Conservation (phyloP, 2,888 invertebrate genomes). For the Syritta pipiens region DNA sequence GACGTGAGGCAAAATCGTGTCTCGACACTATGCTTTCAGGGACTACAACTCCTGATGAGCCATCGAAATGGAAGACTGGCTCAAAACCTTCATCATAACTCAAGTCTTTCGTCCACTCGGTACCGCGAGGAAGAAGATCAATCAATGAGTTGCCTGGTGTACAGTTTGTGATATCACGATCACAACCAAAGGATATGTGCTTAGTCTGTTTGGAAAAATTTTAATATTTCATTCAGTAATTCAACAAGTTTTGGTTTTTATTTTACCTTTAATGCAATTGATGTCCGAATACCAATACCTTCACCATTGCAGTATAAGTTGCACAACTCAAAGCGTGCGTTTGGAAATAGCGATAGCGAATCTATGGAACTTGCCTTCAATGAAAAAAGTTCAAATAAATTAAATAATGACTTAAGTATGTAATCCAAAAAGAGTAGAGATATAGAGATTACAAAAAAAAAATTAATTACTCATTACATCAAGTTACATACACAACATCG, state of each 20-base stretch:
- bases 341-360: conserved; percentile 77
- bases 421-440: too few relatives aligned
- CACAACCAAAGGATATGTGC: conserved; percentile 97
- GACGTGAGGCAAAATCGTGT: conserved; percentile 83
- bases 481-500: too few relatives aligned
- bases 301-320: conserved; percentile 79
- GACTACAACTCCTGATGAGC: conserved; percentile 92
- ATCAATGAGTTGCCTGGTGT: conserved; percentile 72
- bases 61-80: conserved; percentile 97
- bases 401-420: too few relatives aligned
- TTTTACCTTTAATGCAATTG: conserved; percentile 76
- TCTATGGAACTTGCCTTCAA: conserved; percentile 76
- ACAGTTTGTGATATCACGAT: conserved; percentile 84
- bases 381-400: neutral
- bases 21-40: conserved; percentile 88
- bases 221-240: neutral
- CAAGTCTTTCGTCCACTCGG: conserved; percentile 90
- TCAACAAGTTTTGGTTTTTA: neutral
- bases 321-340: conserved; percentile 78
- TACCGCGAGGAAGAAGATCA: conserved; percentile 80
- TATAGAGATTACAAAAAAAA: too few relatives aligned
- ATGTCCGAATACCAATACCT: conserved; percentile 76
- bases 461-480: too few relatives aligned
- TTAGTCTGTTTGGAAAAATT: conserved; percentile 74
- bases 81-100: conserved; percentile 93